phyloP scores from a whole-genome alignment of 2,888 invertebrate genomes.

The Platerodrilus igneus region DNA sequence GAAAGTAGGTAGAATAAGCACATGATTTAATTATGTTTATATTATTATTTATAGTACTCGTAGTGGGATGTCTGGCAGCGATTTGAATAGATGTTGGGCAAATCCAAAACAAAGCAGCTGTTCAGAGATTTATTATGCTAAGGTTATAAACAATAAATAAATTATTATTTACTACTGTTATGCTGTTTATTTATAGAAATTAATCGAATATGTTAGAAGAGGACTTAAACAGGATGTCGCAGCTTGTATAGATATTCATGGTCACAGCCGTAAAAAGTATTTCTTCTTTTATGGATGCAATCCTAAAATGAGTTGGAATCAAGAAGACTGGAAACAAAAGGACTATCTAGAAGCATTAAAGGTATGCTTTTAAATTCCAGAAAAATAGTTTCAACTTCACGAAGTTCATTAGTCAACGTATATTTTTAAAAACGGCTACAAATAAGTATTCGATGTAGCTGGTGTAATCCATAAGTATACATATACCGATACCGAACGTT shows the following conservation, averaged over 20 bases:
- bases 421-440: too few relatives aligned
- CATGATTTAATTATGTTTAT: too few relatives aligned
- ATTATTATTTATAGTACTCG: conserved; percentile 63
- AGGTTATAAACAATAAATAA: conserved; percentile 48
- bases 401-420: too few relatives aligned
- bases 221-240: conserved; percentile 27
- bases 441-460: too few relatives aligned
- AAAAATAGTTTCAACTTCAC: background rate
- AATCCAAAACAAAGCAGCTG: conserved; percentile 68
- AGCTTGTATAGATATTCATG: conserved; percentile 70
- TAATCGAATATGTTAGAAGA: conserved; percentile 29
- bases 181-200: conserved; percentile 23
- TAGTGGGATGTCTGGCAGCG: conserved; percentile 78
- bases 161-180: too few relatives aligned
- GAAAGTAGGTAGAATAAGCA: conserved; percentile 67
- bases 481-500: too few relatives aligned
- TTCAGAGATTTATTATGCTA: conserved; percentile 80
- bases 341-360: conserved; percentile 25
- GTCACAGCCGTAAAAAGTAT: conserved; percentile 79
- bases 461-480: too few relatives aligned
- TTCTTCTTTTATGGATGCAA: conserved; percentile 84
- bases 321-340: conserved; percentile 47
- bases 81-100: conserved; percentile 81
- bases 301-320: conserved; percentile 63
- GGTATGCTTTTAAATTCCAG: conserved; percentile 29